Evolutionary conservation across 35 echinoderm and acorn worm genomes (phyloP), one percentile per base, ranked within the genome.

Genomic region (Stichopus chloronotus): DNA sequence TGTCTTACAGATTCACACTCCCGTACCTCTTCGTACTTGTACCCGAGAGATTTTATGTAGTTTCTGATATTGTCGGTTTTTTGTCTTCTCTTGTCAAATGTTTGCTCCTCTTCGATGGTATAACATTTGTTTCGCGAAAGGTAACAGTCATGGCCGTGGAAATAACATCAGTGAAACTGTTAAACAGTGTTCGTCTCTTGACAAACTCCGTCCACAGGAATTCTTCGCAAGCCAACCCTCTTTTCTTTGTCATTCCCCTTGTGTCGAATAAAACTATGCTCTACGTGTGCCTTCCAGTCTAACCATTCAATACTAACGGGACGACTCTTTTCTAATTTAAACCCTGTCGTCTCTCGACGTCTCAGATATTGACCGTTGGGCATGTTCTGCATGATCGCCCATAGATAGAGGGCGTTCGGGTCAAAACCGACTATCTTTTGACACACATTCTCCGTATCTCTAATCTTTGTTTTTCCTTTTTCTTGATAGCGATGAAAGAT

Each of bases 81-180:
- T 17, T 68, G 8, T 68, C 63, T 17, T 68, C 17, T 17, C 63
- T 9, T 9, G 8, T 8, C 63, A 68, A 68, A 68, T 68, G 63
- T 68, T 68, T 68, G 8, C 63, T 9, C 17, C 8, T 68, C 8
- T 68, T 68, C 63, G 63, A 8, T 17, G 63, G 17, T 68, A 68
- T 68, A 8, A n/a, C n/a, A n/a, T n/a, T n/a, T n/a, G n/a, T n/a
- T n/a, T n/a, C n/a, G n/a, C n/a, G n/a, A n/a, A n/a, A 17, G 8
- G 8, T 8, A 68, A 9, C 94, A 91, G 13, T 83, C 16, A 43
- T 91, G 88, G 5, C 89, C 94, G 72, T 95, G 94, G 76, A 63
- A 95, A 12, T 58, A 95, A 76, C 94, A 95, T 8, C 94, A 78
- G 2, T 92, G 63, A 53, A 95, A 83, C 81, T 95, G 90, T 78